Evolutionary conservation across 2,797 vertebrate species (phyloP), one percentile per base, ranked within the genome.

Genomic region (Petrocephalus schoutedeni): DNA sequence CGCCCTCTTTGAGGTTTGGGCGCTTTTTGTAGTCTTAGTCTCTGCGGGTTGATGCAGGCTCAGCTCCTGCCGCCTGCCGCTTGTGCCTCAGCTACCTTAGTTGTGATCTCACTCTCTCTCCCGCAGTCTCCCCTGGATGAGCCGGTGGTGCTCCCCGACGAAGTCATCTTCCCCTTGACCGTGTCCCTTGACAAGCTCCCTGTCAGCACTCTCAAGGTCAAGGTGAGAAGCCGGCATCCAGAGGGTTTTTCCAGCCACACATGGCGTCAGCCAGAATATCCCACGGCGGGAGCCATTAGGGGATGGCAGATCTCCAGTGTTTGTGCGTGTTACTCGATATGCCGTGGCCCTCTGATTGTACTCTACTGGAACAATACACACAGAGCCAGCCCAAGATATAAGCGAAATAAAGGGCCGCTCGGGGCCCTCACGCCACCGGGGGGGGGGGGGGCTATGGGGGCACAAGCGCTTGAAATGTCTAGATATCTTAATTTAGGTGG

Each of bases 121-220:
- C 74, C 54, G 41, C 91, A 98, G 97, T 95, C 96, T 87, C 96
- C 97, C 84, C 93, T 96, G 91, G 97, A 98, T 87, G 97, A 97
- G 87, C 97, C 97, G 0, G 96, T 98, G 59, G 97, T 98, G 16
- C 92, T 96, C 89, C 95, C 94, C 0, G 97, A 98, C 86, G 97
- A 98, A 91, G 97, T 98, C 32, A 97, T 98, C 91, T 98, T 98
- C 90, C 97, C 97, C 0, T 95, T 98, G 88, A 98, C 97, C 0
- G 96, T 98, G 41, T 96, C 97, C 8, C 92, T 98, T 91, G 97
- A 98, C 92, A 97, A 96, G 91, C 95, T 98, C 45, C 97, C 97
- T 0, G 97, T 98, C 87, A 96, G 93, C 92, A 98, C 97, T 8
- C 93, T 96, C 12, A 98, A 98, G 92, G 97, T 98, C 87, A 98